A percentile compares a stretch with the other conserved stretches of the same genome.
Conservation (phyloP, 2,888 invertebrate genomes). For the Troides helena region DNA sequence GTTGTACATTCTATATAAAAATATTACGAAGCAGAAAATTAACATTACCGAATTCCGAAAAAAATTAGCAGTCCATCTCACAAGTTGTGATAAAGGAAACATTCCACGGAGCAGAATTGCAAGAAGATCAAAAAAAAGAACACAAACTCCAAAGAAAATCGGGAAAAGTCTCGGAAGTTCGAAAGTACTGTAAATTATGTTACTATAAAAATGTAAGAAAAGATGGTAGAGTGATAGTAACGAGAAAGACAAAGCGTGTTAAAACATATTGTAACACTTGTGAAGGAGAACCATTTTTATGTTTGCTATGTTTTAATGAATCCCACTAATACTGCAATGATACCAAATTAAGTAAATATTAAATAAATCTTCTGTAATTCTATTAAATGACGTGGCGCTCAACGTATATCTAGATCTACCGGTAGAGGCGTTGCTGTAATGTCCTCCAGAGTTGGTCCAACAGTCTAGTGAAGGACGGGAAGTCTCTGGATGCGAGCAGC, state of each 20-base stretch:
- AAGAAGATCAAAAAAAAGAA: neutral
- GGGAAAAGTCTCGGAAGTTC: neutral
- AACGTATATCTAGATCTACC: too few species aligned
- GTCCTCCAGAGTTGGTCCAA: too few species aligned
- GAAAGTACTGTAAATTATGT: neutral
- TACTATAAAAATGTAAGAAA: neutral
- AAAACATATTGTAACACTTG: too few species aligned
- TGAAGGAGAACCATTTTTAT: too few species aligned
- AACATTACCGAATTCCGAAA: neutral
- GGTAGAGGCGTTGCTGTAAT: too few species aligned
- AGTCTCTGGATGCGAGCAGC: too few species aligned
- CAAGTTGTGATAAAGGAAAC: neutral
- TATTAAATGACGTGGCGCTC: neutral
- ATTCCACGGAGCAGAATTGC: neutral
- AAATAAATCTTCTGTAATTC: neutral
- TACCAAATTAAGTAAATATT: too few species aligned
- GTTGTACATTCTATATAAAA: too few species aligned
- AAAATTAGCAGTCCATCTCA: neutral
- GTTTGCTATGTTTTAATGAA: too few species aligned
- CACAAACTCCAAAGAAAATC: neutral
- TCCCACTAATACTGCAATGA: too few species aligned
- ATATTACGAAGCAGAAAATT: neutral
- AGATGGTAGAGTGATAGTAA: neutral
- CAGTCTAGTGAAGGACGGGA: too few species aligned
- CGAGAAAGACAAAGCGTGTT: neutral